Conservation (phyloP, 2,888 invertebrate genomes). For the Steinernema carpocapsae region DNA sequence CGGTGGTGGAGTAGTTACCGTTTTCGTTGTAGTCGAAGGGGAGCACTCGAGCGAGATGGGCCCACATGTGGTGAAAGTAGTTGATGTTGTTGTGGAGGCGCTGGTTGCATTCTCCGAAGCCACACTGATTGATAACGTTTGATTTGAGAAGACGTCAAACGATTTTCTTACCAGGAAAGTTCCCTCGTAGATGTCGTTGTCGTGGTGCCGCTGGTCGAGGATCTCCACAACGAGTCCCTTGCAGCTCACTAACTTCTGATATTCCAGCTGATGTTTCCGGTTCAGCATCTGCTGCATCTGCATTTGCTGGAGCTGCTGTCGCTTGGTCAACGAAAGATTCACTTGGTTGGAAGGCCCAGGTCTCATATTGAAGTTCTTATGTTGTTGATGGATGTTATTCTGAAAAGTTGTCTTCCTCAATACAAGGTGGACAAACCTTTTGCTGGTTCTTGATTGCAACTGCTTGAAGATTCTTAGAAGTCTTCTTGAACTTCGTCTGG, state of each 20-base stretch:
- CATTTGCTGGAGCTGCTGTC: not conserved
- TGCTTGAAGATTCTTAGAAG: conserved; percentile 4
- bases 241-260: not conserved
- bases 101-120: conserved; percentile 41
- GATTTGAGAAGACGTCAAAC: too few relatives aligned
- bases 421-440: not conserved
- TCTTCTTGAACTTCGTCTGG: conserved; percentile 21
- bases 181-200: conserved; percentile 20
- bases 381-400: too few relatives aligned
- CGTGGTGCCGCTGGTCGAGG: conserved; percentile 12
- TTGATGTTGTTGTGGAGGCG: conserved; percentile 42
- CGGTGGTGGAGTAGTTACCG: conserved; percentile 24
- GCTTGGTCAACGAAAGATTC: not conserved
- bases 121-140: conserved; percentile 43
- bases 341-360: too few relatives aligned
- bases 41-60: conserved; percentile 38
- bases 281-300: not conserved
- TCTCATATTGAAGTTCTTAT: too few relatives aligned
- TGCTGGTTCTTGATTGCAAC: conserved; percentile 8
- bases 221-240: conserved; percentile 1
- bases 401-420: not conserved
- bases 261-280: conserved; percentile 1
- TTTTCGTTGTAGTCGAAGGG: conserved; percentile 26
- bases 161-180: not conserved
- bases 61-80: conserved; percentile 46